Conservation (phyloP, 2,797 vertebrate species). For the Sebastolobus alascanus region DNA sequence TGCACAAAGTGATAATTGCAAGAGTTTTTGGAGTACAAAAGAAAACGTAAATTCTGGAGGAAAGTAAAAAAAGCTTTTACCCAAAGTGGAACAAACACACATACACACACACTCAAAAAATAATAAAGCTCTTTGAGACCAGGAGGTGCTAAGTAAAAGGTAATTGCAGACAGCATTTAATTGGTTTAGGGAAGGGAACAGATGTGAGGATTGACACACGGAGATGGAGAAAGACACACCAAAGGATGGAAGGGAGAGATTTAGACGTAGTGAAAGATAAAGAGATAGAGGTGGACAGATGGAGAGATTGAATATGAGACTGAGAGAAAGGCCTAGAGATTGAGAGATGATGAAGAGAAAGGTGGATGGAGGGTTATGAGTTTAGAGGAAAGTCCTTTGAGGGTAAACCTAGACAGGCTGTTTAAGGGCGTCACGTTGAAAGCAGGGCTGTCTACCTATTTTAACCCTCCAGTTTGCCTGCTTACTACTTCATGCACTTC, state of each 20-base stretch:
- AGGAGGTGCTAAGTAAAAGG: conserved; percentile 49
- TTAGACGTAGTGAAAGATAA: conserved; percentile 41
- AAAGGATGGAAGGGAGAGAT: conserved; percentile 60
- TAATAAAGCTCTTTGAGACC: conserved; percentile 43
- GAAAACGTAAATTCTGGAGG: conserved; percentile 17
- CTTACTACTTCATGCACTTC: neutral
- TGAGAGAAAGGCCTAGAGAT: conserved; percentile 37
- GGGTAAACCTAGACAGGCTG: conserved; percentile 35
- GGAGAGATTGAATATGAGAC: conserved; percentile 42
- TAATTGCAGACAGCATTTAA: conserved; percentile 71
- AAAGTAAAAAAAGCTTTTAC: conserved; percentile 17
- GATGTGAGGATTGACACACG: conserved; percentile 63
- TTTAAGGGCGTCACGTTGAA: conserved; percentile 26
- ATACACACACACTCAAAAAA: conserved; percentile 4
- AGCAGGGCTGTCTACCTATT: conserved; percentile 9
- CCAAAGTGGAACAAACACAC: conserved; percentile 1
- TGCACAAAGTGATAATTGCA: neutral
- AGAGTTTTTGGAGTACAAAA: conserved; percentile 28
- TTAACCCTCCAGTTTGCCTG: conserved; percentile 4
- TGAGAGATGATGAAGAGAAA: conserved; percentile 52
- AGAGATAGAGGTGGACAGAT: conserved; percentile 61
- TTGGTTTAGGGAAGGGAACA: conserved; percentile 66
- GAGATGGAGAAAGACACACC: conserved; percentile 37
- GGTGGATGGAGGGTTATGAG: conserved; percentile 42
- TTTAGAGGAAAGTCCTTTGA: conserved; percentile 46